phyloP scores from a whole-genome alignment of 2,797 vertebrate species.

The Loriculus beryllinus region DNA sequence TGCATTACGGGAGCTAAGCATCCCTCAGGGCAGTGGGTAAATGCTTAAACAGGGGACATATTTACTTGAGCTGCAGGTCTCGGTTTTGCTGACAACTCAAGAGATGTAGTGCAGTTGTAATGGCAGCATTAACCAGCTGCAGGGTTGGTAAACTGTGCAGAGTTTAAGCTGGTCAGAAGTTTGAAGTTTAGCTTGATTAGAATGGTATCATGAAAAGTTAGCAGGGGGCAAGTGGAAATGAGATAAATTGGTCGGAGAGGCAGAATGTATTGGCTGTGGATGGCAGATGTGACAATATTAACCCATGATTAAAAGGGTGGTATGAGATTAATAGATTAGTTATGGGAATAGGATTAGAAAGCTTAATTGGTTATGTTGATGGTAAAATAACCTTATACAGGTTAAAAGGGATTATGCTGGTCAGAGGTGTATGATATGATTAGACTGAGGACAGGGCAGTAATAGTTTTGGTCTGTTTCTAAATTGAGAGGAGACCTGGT shows the following conservation, averaged over 20 bases:
- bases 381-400: constrained; percentile 43
- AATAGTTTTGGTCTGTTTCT: constrained; percentile 63
- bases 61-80: not conserved
- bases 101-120: not conserved
- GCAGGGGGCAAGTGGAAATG: constrained; percentile 5
- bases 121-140: not conserved
- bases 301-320: constrained; percentile 52
- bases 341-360: constrained; percentile 52
- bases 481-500: constrained; percentile 50
- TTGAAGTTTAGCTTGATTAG: not conserved
- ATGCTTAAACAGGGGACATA: not conserved
- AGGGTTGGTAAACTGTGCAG: not conserved
- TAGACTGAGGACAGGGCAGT: constrained; percentile 29
- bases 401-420: constrained; percentile 55
- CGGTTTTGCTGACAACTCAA: not conserved
- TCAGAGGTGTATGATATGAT: constrained; percentile 65
- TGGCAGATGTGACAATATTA: constrained; percentile 44
- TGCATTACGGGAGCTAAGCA: not conserved
- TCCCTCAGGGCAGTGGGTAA: not conserved
- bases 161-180: not conserved
- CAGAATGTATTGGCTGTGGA: constrained; percentile 2
- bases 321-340: constrained; percentile 59
- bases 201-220: not conserved
- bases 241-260: not conserved
- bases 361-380: constrained; percentile 58